Evolutionary conservation across 2,888 invertebrate genomes (phyloP).

Genomic region (Drosophila helvetica): DNA sequence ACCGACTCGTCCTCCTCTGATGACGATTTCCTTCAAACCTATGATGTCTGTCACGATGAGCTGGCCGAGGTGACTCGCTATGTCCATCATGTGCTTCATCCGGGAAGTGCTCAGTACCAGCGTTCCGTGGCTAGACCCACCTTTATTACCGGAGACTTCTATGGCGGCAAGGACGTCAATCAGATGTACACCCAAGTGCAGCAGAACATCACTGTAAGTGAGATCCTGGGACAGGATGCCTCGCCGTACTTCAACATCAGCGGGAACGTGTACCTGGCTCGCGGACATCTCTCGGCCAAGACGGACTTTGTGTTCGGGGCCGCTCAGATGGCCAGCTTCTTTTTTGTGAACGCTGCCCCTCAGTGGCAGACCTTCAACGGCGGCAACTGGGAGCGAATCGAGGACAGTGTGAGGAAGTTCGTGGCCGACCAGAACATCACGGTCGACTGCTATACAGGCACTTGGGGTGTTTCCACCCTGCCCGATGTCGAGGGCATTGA

Average conservation of each 20-base stretch:
- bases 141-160: slow-evolving; percentile 81
- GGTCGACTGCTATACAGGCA: slow-evolving; percentile 85
- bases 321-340: slow-evolving; percentile 85
- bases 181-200: slow-evolving; percentile 78
- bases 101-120: slow-evolving; percentile 84
- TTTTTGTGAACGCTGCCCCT: slow-evolving; percentile 85
- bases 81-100: slow-evolving; percentile 82
- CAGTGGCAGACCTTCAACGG: slow-evolving; percentile 87
- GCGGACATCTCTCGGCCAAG: slow-evolving; percentile 85
- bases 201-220: slow-evolving; percentile 81
- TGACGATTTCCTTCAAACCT: slow-evolving; percentile 77
- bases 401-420: slow-evolving; percentile 84
- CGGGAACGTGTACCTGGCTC: slow-evolving; percentile 80
- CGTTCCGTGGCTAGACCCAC: slow-evolving; percentile 80
- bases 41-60: slow-evolving; percentile 84
- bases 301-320: slow-evolving; percentile 85
- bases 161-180: slow-evolving; percentile 79
- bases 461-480: slow-evolving; percentile 85
- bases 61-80: slow-evolving; percentile 81
- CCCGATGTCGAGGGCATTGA: slow-evolving; percentile 83
- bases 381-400: slow-evolving; percentile 86
- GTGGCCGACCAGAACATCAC: slow-evolving; percentile 81
- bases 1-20: slow-evolving; percentile 8
- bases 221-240: slow-evolving; percentile 80
- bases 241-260: slow-evolving; percentile 70